Base-by-base conservation (phyloP, 1,140 invertebrate genomes). In the Leptopilina boulardi region DNA sequence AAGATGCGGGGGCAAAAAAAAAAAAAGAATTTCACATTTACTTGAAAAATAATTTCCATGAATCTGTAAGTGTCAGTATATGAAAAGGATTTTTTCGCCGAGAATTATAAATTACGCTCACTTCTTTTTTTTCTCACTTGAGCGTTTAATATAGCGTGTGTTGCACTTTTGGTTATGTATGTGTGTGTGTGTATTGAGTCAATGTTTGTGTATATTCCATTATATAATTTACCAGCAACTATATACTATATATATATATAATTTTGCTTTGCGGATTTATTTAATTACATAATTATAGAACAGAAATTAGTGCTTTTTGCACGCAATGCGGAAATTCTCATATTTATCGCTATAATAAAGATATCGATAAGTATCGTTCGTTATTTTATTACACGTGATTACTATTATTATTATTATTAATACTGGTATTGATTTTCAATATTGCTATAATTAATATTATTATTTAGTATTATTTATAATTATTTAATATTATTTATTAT, bases 11-110 rank as follows among this genome's bases (percentile, higher is more conserved):
- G 21, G 6, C 30, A 23, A 19, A 56, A 56, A 66, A 66, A 15
- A 66, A 66, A 30, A 13, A 15, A 23, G 13, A 66, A 26, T 66
- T 30, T 41, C 4, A 10, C n/a, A 71, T 19, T 71, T 21, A 19
- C 19, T 70, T 71, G 18, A 71, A 42, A 71, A 71, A 19, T 38
- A 19, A 71, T 71, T 71, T 19, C 2, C 19, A 71, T 71, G 30
- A 9, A 23, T 19, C 70, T 71, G 70, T 38, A 71, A 42, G 18
- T 38, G 34, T 71, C 4, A 71, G 30, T 34, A n/a, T n/a, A 6
- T 34, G 30, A 34, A 34, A 15, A 21, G 34, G 1, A 21, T 41
- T 19, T 71, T 19, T 41, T 41, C 10, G 18, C 15, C 9, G 19
- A 26, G 0, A 15, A 54, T 4, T 26, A 11, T 66, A 30, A 66